These are phyloP conservation scores for Champsocephalus gunnari DNA, from an alignment of 2,797 vertebrate species.

Conservation along the genomic window DNA sequence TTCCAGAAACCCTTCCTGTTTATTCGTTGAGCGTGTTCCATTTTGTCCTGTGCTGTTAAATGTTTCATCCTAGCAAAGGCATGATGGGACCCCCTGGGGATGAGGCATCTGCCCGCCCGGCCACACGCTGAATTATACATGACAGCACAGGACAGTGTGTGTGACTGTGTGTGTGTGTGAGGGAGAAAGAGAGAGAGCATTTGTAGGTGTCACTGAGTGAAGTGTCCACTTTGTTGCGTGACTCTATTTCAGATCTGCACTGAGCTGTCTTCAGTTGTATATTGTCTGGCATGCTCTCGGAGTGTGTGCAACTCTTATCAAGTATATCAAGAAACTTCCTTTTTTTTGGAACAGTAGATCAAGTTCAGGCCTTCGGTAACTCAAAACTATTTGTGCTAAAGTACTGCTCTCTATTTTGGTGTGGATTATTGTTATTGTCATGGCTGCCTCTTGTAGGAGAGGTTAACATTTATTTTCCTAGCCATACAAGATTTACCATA, in stretches of 20 bases:
- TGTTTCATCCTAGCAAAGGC: conserved; percentile 84
- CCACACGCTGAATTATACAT: conserved; percentile 86
- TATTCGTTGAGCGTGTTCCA: conserved; percentile 83
- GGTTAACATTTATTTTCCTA: background rate
- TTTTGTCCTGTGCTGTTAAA: conserved; percentile 87
- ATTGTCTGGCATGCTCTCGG: conserved; percentile 19
- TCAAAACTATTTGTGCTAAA: background rate
- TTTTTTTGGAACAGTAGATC: conserved; percentile 26
- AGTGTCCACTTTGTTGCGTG: conserved; percentile 74
- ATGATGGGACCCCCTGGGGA: conserved; percentile 80
- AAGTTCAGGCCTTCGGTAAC: background rate
- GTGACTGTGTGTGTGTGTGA: conserved; percentile 37
- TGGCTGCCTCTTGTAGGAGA: too few species aligned
- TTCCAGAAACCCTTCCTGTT: conserved; percentile 73
- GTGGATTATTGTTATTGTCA: too few species aligned
- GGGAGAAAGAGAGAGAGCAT: conserved; percentile 26
- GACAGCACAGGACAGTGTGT: conserved; percentile 72
- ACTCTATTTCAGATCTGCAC: conserved; percentile 55
- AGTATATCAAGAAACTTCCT: conserved; percentile 13
- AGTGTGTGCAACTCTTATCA: conserved; percentile 12
- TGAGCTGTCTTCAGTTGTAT: conserved; percentile 41
- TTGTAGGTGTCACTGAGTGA: conserved; percentile 76
- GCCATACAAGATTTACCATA: background rate
- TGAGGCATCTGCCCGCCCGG: conserved; percentile 80
- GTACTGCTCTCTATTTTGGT: too few species aligned